Conservation (phyloP, 1,140 invertebrate genomes). For the Anastrepha obliqua region DNA sequence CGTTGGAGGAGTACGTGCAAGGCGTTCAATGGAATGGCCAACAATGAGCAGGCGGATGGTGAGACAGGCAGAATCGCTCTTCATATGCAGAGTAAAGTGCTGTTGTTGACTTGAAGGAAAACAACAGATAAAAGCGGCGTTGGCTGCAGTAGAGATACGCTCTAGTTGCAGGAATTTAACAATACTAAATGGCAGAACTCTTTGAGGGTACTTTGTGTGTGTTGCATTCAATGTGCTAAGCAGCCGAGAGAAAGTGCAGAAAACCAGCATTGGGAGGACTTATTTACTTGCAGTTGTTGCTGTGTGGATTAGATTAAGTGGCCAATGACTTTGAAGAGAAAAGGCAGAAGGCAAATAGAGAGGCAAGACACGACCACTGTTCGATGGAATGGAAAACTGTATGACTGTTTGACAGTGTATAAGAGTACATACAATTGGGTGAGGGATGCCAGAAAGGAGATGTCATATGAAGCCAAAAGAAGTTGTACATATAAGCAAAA, state of each 20-base stretch:
- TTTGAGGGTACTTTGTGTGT: not conserved
- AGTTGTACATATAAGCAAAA: not conserved
- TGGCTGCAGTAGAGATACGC: not conserved
- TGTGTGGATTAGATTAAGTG: slow-evolving; percentile 27
- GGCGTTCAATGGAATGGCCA: not conserved
- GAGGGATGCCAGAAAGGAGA: slow-evolving; percentile 10
- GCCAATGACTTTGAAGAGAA: not conserved
- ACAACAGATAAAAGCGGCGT: slow-evolving; percentile 2
- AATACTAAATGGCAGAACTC: not conserved
- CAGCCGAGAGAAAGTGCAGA: not conserved
- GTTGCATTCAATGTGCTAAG: slow-evolving; percentile 9
- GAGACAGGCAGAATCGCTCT: not conserved
- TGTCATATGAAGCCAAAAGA: slow-evolving; percentile 43
- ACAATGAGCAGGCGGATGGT: not conserved
- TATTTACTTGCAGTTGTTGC: not conserved
- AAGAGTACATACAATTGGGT: not conserved
- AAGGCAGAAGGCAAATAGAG: not conserved
- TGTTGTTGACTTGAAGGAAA: not conserved
- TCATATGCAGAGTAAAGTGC: slow-evolving; percentile 30
- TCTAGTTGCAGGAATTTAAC: not conserved
- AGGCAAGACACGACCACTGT: not conserved
- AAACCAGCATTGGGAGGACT: not conserved
- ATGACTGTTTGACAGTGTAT: not conserved
- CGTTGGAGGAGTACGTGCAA: slow-evolving; percentile 13
- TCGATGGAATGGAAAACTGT: not conserved